These are phyloP conservation scores for Siderastrea siderea DNA, from an alignment of 92 coral and sea anemone species.

Conservation along the genomic window DNA sequence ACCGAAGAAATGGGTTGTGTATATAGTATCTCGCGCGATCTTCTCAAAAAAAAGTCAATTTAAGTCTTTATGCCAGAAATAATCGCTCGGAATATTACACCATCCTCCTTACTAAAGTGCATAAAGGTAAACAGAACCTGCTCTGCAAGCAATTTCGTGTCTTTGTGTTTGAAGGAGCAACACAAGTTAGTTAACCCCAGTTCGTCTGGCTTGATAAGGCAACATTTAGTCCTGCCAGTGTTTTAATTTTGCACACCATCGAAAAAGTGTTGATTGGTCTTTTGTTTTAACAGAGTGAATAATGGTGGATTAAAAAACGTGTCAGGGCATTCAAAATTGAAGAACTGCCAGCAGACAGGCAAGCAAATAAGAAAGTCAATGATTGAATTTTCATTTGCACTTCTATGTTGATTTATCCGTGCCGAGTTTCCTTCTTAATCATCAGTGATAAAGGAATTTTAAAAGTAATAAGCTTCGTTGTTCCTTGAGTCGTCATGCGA, in stretches of 20 bases:
- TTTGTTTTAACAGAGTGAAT: background rate
- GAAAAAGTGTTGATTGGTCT: slow-evolving; percentile 9
- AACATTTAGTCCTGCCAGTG: background rate
- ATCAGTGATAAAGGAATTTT: too few species aligned
- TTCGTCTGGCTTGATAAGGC: background rate
- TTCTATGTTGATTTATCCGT: background rate
- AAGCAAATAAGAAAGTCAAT: background rate
- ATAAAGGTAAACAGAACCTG: background rate
- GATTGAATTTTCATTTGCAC: background rate
- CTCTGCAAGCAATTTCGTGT: too few species aligned
- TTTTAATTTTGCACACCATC: slow-evolving; percentile 13
- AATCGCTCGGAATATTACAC: background rate
- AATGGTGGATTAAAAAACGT: background rate
- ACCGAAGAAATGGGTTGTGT: background rate
- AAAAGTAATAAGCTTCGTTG: background rate
- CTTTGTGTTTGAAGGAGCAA: background rate
- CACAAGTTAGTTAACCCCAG: background rate
- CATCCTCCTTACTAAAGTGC: background rate
- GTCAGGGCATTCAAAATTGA: background rate
- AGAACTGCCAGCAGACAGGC: background rate
- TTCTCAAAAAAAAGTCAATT: background rate
- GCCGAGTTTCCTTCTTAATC: background rate
- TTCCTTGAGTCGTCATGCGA: background rate
- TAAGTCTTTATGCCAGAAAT: background rate
- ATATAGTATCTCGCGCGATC: background rate